Base-by-base conservation (phyloP, 2,113 vertebrate species). In the Pomatorhinus ruficollis region DNA sequence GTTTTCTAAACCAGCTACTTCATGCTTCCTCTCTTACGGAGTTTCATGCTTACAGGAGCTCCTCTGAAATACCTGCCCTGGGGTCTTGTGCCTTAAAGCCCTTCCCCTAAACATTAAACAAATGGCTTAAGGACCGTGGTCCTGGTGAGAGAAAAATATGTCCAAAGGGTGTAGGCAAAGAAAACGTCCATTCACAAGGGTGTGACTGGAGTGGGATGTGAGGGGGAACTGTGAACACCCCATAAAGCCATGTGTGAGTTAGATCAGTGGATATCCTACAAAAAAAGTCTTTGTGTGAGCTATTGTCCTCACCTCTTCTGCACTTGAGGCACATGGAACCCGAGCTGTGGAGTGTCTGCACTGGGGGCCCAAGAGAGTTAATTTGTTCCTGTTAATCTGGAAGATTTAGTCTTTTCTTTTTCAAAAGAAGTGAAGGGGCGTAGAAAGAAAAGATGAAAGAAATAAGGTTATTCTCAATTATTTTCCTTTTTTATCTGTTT, bases 161-260 rank as follows among this genome's bases (percentile, higher is more conserved):
- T 52, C 5, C 37, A 17, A 35, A 66, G 33, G 5, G 2, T 52
- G 12, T 10, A 28, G 31, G 13, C 33, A 6, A 12, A 21, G 23
- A 60, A 50, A 82, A 72, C 7, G 80, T 15, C 27, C 6, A 6
- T 47, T 79, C 37, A 17, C 17, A 45, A 31, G 7, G 45, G 31
- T 76, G 44, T 76, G 39, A 15, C 10, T 35, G 39, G 35, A 15
- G 24, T 56, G 49, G 42, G 28, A 49, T 30, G 5, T 80, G 71
- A n/a, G 52, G 21, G 37, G 8, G 28, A 45, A 2, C n/a, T 83
- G 9, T 1, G 3, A 39, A 19, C 4, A 4, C 14, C 35, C 25
- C 5, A 2, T 28, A 35, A 60, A 85, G 18, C 44, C 10, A 15
- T 0, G 0, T 27, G 18, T 39, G 50, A 33, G 15, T 72, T 47